phyloP scores from a whole-genome alignment of 2,113 vertebrate genomes.

The Psittacara wagleri region DNA sequence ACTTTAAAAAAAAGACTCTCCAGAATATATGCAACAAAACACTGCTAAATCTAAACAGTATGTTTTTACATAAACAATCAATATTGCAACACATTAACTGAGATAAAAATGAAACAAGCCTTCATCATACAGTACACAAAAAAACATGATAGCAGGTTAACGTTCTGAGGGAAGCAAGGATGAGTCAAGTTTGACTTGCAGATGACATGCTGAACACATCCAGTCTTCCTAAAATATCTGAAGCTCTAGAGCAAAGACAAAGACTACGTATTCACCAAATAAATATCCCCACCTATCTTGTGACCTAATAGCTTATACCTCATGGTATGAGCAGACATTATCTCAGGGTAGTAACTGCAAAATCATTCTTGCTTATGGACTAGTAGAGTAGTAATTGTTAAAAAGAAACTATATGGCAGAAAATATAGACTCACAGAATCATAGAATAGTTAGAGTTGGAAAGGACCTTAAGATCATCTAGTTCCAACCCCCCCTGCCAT shows the following conservation, averaged over 20 bases:
- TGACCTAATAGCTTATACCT: background rate
- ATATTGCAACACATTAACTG: background rate
- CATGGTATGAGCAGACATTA: background rate
- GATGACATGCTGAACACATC: background rate
- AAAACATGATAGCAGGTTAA: background rate
- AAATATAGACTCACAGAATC: background rate
- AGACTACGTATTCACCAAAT: background rate
- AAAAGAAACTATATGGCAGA: background rate
- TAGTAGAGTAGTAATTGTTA: background rate
- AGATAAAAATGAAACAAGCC: background rate
- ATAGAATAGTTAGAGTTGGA: too few relatives aligned
- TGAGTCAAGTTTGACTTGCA: background rate
- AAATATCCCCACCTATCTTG: background rate
- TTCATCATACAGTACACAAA: background rate
- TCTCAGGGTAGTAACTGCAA: background rate
- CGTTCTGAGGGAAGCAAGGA: background rate
- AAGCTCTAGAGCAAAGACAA: background rate
- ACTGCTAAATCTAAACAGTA: background rate
- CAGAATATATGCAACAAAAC: background rate
- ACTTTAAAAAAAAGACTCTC: background rate
- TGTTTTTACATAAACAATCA: background rate
- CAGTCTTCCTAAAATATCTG: background rate
- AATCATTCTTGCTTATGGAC: background rate
- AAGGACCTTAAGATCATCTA: too few relatives aligned
- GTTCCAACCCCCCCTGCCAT: too few relatives aligned